Evolutionary conservation across 1,140 invertebrate genomes (phyloP), one percentile per base, ranked within the genome.

Genomic region (Nasonia vitripennis): DNA sequence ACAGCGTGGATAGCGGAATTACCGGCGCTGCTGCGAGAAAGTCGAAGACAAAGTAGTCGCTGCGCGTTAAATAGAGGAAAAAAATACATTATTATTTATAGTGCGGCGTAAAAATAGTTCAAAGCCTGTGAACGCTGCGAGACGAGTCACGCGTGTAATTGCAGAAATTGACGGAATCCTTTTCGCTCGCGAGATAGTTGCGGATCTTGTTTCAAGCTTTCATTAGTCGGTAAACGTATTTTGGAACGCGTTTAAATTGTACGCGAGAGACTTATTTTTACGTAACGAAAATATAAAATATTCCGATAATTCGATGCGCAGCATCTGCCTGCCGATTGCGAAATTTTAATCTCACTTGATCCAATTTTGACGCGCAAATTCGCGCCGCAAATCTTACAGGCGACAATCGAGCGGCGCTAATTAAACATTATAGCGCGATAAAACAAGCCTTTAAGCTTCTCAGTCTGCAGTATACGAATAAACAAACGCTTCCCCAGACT

Each of bases 11-110:
- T 37, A 74, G 45, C 37, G 73, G 73, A 37, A 68, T n/a, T 68
- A n/a, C 1, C 67, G 23, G 12, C n/a, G 17, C 67, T 11, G 73
- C 73, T 75, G 14, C 68, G 31, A 71, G 68, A 71, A 77, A 74
- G 34, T 10, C 6, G 17, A 74, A 77, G n/a, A 41, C 74, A 48
- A 77, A 77, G 41, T 51, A 51, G 74, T 48, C 7, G 74, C 2
- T 48, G 74, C n/a, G n/a, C n/a, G 70, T 74, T 70, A 81, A 81
- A 81, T 73, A 81, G 37, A 81, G 80, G 70, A 74, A 81, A 73
- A 81, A 81, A 51, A 81, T 31, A 71, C 68, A n/a, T 81, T 55
- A 45, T 81, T 81, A 81, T 81, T 73, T 81, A 73, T 81, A 81
- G 80, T 81, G 41, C 41, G 12, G 23, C 4, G 41, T 73, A 73